Base-by-base conservation (phyloP, 1,140 invertebrate genomes). In the Mactra quadrangularis region DNA sequence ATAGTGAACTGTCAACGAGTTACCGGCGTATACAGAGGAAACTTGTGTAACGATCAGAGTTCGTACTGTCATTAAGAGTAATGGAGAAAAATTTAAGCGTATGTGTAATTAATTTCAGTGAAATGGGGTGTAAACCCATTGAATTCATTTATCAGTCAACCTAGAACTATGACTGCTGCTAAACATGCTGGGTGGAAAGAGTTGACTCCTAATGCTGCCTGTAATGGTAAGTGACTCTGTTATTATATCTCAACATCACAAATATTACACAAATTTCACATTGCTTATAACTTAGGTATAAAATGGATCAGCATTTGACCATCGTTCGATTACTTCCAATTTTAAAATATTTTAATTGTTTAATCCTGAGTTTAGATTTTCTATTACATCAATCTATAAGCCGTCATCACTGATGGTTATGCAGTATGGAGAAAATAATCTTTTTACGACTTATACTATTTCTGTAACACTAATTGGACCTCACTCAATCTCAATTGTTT, bases 111-210 rank as follows among this genome's bases (percentile, higher is more conserved):
- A n/a, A n/a, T 7, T 41, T 59, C 64, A 68, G 64, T 68, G 27
- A 68, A 38, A 17, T 68, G 64, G 64, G 41, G 64, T 27, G 19
- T 68, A 27, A 45, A 64, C n/a, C 60, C 60, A 11, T 50, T 68
- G 25, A 50, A 27, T 22, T 3, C 41, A 15, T 68, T 68, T 41
- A 7, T 31, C 4, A 68, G 45, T 29, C 9, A 47, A 17, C 64
- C 64, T 3, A 19, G 64, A 33, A 68, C 41, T 11, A 3, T 19
- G 11, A 13, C 3, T 1, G 64, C 25, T 11, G 64, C 64, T 19
- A 0, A 29, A 17, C 19, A 9, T 52, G 45, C 4, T 19, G 45
- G 45, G 17, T 68, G 64, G 64, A 41, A 19, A 3, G 25, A n/a
- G 19, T 4, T 68, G 45, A 68, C 3, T 17, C 22, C 22, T 0